Evolutionary conservation across 2,888 invertebrate genomes (phyloP), one percentile per base, ranked within the genome.

Genomic region (Leptinotarsa juncta): DNA sequence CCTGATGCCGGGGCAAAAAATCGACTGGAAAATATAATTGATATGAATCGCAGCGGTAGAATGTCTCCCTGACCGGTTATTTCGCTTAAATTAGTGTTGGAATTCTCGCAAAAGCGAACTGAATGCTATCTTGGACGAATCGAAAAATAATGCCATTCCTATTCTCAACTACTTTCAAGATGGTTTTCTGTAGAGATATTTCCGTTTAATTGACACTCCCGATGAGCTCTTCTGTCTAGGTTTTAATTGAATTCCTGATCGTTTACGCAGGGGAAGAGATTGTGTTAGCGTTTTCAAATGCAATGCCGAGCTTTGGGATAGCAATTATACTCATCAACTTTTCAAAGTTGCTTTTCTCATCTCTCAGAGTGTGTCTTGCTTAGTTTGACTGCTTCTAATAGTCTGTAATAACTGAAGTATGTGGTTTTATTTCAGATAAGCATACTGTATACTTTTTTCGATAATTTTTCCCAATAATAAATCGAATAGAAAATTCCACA

Each of bases 1-100:
- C 72, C 67, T 67, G 72, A 65, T 72, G 72, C n/a, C 15, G 23
- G 32, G 55, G 72, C 62, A 62, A 62, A 71, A 72, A 67, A 67
- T 55, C 72, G 32, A 72, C 72, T 72, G 72, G 72, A 72, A 67
- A 72, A 72, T 72, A 72, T 67, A 72, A 72, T 67, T 72, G 72
- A 72, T 67, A 65, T 72, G 66, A 72, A 67, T 66, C 23, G 72
- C 67, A 55, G 42, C 32, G 42, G 72, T 67, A 72, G 72, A 72
- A 72, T 72, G 67, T 42, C 42, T 62, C 32, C 42, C 16, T 49
- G 72, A 72, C 72, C 72, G 72, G 72, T 72, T 72, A 48, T 51
- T 65, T 67, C 66, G 72, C 66, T 72, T 67, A 67, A 72, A 72
- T 72, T 72, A 72, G 55, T 67, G 53, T 67, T 32, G 42, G 42